These are phyloP conservation scores for Scleropages formosus DNA, from an alignment of 2,797 vertebrate species.

Conservation along the genomic window DNA sequence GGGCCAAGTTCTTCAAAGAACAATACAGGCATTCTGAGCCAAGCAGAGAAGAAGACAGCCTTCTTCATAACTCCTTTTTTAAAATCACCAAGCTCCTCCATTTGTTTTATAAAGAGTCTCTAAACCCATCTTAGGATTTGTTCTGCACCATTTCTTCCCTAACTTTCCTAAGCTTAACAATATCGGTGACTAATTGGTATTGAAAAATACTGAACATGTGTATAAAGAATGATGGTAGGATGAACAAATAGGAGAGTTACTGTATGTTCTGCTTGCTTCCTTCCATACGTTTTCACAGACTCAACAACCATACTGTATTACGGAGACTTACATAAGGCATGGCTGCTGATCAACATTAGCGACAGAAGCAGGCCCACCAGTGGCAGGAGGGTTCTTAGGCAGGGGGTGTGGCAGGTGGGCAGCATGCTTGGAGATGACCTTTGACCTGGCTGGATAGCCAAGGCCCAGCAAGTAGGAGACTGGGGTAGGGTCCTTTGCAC, in stretches of 20 bases:
- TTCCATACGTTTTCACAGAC: too few species aligned
- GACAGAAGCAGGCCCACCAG: slow-evolving; percentile 77
- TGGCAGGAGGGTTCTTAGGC: slow-evolving; percentile 68
- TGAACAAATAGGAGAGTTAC: not conserved
- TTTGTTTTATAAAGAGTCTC: slow-evolving; percentile 54
- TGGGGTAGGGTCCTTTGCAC: slow-evolving; percentile 58
- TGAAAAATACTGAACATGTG: not conserved
- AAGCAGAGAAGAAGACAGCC: slow-evolving; percentile 41
- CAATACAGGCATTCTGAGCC: slow-evolving; percentile 36
- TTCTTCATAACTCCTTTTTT: slow-evolving; percentile 39
- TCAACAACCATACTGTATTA: not conserved
- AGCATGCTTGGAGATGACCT: slow-evolving; percentile 71
- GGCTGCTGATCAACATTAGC: slow-evolving; percentile 76
- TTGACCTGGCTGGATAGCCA: slow-evolving; percentile 66
- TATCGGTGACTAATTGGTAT: slow-evolving; percentile 36
- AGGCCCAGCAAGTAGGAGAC: slow-evolving; percentile 60
- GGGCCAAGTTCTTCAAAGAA: slow-evolving; percentile 30
- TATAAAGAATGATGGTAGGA: not conserved
- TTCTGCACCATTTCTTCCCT: too few species aligned
- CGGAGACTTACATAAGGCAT: slow-evolving; percentile 82
- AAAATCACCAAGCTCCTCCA: slow-evolving; percentile 50
- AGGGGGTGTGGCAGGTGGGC: slow-evolving; percentile 66
- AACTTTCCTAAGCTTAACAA: too few species aligned
- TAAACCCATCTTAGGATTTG: slow-evolving; percentile 62
- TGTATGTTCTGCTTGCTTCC: not conserved